Evolutionary conservation across 2,888 invertebrate genomes (phyloP).

Genomic region (Zaprionus lineosus): DNA sequence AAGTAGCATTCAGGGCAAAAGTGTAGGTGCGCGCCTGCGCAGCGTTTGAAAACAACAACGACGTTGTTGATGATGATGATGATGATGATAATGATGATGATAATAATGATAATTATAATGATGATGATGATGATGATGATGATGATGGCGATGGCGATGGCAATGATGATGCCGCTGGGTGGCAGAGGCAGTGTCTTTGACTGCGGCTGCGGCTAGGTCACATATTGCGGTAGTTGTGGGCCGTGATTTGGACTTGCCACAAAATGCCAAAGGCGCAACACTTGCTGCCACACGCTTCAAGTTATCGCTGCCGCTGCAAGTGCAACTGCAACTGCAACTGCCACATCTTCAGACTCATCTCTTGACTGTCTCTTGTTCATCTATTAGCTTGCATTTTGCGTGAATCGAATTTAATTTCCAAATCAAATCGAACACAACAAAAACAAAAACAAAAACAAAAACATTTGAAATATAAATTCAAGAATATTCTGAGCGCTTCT

Average conservation of each 20-base stretch:
- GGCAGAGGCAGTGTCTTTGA: too few species aligned
- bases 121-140: constrained; percentile 1
- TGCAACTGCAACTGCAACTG: neutral
- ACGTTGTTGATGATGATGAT: too few species aligned
- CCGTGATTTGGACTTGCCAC: constrained; percentile 60
- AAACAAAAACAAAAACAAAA: neutral
- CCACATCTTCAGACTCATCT: constrained; percentile 29
- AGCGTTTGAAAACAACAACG: constrained; percentile 18
- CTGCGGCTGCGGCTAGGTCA: constrained; percentile 22
- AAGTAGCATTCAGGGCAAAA: constrained; percentile 65
- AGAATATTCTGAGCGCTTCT: too few species aligned
- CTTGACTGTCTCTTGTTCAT: neutral
- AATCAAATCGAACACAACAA: neutral
- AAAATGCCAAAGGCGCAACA: constrained; percentile 63
- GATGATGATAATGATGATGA: constrained; percentile 9
- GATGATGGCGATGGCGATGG: constrained; percentile 34
- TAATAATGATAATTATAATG: too few species aligned
- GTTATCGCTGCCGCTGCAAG: neutral
- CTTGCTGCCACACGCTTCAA: constrained; percentile 53
- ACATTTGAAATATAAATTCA: too few species aligned
- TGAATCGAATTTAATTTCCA: constrained; percentile 24
- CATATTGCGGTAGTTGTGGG: constrained; percentile 41
- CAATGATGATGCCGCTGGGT: constrained; percentile 42
- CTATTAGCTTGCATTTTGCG: constrained; percentile 26
- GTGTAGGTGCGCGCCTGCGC: constrained; percentile 64